phyloP scores from a whole-genome alignment of 1,140 invertebrate species.

The Cyphomyrmex costatus region DNA sequence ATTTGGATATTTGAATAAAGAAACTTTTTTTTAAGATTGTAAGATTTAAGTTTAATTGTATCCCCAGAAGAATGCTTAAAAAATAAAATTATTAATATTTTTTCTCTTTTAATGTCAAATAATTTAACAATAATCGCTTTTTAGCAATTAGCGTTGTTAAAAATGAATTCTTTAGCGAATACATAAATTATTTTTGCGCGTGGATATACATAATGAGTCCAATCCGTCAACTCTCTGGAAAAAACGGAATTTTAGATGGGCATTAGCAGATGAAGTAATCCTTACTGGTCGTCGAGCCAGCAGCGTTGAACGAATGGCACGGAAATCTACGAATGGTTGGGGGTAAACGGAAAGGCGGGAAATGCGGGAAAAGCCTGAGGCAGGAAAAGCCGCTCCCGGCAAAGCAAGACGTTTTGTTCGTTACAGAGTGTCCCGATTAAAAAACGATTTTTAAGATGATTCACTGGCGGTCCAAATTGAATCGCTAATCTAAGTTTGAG shows the following conservation, averaged over 20 bases:
- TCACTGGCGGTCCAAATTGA: conserved; percentile 79
- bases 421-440: conserved; percentile 77
- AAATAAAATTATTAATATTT: not conserved
- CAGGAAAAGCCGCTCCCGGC: conserved; percentile 37
- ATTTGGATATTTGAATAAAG: not conserved
- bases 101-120: not conserved
- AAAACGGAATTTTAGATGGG: conserved; percentile 40
- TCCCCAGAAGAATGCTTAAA: not conserved
- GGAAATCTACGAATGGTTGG: conserved; percentile 13
- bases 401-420: conserved; percentile 51
- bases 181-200: conserved; percentile 26
- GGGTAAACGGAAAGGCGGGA: conserved; percentile 37
- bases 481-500: conserved; percentile 83
- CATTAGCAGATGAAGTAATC: conserved; percentile 59
- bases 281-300: conserved; percentile 4
- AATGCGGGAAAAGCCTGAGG: conserved; percentile 24
- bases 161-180: not conserved
- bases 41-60: not conserved
- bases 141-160: not conserved
- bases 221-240: conserved; percentile 18
- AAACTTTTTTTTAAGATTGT: not conserved
- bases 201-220: conserved; percentile 34
- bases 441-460: conserved; percentile 80
- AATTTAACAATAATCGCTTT: not conserved
- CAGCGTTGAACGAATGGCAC: conserved; percentile 45